Evolutionary conservation across 2,113 vertebrate genomes (phyloP), one percentile per base, ranked within the genome.

Genomic region (Gymnarchus niloticus): DNA sequence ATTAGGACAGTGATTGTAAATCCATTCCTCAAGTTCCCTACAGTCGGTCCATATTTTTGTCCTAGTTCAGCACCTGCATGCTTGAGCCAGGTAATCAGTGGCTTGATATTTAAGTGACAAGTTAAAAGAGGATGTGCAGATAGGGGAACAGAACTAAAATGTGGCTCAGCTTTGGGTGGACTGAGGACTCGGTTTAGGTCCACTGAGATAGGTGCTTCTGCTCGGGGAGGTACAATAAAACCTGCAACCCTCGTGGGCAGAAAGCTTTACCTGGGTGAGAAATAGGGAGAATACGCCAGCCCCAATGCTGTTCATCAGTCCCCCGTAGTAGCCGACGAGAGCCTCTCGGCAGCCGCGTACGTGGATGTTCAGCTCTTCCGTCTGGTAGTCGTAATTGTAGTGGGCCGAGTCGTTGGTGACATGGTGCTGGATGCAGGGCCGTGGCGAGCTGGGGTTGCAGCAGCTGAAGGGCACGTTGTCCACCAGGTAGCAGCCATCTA

Each of bases 381-480:
- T 93, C 89, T 95, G 91, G 83, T 94, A 92, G 12, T 94, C 94
- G n/a, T 96, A 96, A 88, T 92, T 95, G 87, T 95, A 96, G 90
- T 96, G 95, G 52, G 94, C 95, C 0, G 94, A 93, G 93, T 94
- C 94, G 89, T 96, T 96, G 89, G 94, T 95, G 87, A 96, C 90
- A 14, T 91, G 93, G 84, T 91, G 88, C 89, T 95, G 95, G 88
- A 95, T 95, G 90, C 95, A 96, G 3, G 95, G 95, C 28, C 95
- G 89, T 0, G 95, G 95, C 85, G 95, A 96, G 89, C 88, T 92
- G 80, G 95, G 95, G 88, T 95, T 96, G 80, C 95, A 96, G 91
- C 95, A 96, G 59, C 95, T 96, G 91, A 96, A 96, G 0, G 95
- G 95, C 61, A 96, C 95, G 14, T 94, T 93, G 12, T 96, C 95